phyloP scores from a whole-genome alignment of 2,113 vertebrate species.

The Chrysemys picta region DNA sequence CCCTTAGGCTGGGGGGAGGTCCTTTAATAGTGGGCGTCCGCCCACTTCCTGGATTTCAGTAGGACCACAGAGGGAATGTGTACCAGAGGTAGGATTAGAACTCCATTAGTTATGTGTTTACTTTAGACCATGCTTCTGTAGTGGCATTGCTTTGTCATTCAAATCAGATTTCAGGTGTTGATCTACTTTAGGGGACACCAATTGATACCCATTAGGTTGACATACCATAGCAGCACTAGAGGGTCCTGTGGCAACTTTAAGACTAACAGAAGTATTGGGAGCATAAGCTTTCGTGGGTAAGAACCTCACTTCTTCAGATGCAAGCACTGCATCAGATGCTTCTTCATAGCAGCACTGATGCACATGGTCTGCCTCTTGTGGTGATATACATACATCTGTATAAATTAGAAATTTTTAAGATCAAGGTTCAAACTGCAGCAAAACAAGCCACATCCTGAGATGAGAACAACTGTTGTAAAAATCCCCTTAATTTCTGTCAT shows the following conservation, averaged over 20 bases:
- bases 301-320: too few species aligned
- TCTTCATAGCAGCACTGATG: too few species aligned
- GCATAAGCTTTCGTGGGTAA: too few species aligned
- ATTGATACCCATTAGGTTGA: rapidly evolving
- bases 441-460: constrained; percentile 17
- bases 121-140: not conserved
- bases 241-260: too few species aligned
- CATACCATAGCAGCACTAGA: not conserved
- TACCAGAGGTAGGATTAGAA: not conserved
- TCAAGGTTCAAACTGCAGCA: not conserved
- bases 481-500: not conserved
- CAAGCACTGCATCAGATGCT: too few species aligned
- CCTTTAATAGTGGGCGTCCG: too few species aligned
- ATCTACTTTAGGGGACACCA: not conserved
- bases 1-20: too few species aligned
- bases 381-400: constrained; percentile 6
- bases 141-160: not conserved
- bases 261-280: too few species aligned
- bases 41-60: too few species aligned
- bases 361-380: not conserved
- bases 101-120: not conserved
- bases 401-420: not conserved
- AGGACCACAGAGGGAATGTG: not conserved
- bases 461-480: not conserved
- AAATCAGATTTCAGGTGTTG: not conserved